Base-by-base conservation (phyloP, 1,140 invertebrate genomes). In the Sesamia nonagrioides region DNA sequence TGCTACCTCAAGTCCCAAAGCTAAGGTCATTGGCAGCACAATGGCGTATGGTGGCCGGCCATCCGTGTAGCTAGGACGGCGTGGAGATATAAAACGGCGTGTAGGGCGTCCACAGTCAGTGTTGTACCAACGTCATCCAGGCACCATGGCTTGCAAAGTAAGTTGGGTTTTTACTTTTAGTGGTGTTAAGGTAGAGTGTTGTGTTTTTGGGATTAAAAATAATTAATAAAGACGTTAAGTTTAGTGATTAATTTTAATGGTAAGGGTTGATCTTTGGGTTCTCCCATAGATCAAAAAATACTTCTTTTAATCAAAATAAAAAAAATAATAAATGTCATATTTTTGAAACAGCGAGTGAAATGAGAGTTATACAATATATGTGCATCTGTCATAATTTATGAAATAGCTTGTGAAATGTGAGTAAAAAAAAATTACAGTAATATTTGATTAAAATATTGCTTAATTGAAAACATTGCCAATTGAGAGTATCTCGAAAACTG, bases 61-160 rank as follows among this genome's bases (percentile, higher is more conserved):
- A 75, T 61, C 73, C 73, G 73, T 75, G 33, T 37, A 60, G 72
- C 40, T 60, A 84, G 82, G 84, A 82, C 84, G 56, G 54, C 1
- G 11, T 42, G 58, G 21, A 1, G 40, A 75, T 85, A 86, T 86
- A 86, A 77, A 85, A 75, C 77, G 11, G 35, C 9, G 37, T 48
- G 61, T 72, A 66, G 48, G 52, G 74, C 63, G 13, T 6, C 37
- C 37, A 21, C 6, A 18, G 69, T 42, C 82, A 83, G 76, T 82
- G 58, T 74, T 52, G 45, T 77, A 68, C 76, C 66, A 68, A 54
- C 68, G 42, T 18, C 75, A 78, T 45, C 68, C 84, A 86, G 84
- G 13, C 73, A 75, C 21, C 81, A 92, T 92, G 90, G 83, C 89
- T 84, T 81, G 68, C 84, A 88, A 87, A 83, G 87, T 90, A 84